Evolutionary conservation across 2,113 vertebrate genomes (phyloP), one percentile per base, ranked within the genome.

Genomic region (Aegithalos caudatus): DNA sequence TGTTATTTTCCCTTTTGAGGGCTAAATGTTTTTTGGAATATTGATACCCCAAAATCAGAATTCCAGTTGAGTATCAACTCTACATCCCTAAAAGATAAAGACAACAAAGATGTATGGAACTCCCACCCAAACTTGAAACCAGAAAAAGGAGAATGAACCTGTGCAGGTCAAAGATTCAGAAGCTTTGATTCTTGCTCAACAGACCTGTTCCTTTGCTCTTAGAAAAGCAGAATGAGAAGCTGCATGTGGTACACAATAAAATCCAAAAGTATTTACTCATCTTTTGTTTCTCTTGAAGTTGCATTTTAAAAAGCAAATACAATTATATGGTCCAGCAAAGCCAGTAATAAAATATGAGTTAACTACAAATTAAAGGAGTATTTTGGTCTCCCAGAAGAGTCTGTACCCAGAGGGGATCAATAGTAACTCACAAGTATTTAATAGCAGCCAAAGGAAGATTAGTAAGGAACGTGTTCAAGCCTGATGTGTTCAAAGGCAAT

Each of bases 321-420:
- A 81, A 89, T 70, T 72, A 64, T 12, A 90, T 1, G 18, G 51
- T 31, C 51, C 47, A 93, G 72, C 79, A 94, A 94, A 88, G 31
- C 28, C 71, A 64, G 67, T 74, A 95, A 95, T 94, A 94, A 96
- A 92, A 92, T 67, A 80, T 2, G 23, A 92, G 90, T 92, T 86
- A 93, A 92, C 76, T 90, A 81, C 42, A 94, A 94, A 93, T 90
- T 95, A 95, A 86, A 96, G 80, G 54, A 90, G 29, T 66, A 70
- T 90, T 95, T 83, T 83, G 35, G 84, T 90, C 58, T 56, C 47
- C 54, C 72, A 81, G 67, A 90, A 88, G 48, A 93, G 86, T 84
- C 82, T 93, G 79, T 88, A 96, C 76, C 94, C 92, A 92, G 90
- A 96, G 92, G 90, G 92, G 37, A 96, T 93, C 93, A 95, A 88